Evolutionary conservation across 2,797 vertebrate genomes (phyloP).

Genomic region (Cheirogaleus major): DNA sequence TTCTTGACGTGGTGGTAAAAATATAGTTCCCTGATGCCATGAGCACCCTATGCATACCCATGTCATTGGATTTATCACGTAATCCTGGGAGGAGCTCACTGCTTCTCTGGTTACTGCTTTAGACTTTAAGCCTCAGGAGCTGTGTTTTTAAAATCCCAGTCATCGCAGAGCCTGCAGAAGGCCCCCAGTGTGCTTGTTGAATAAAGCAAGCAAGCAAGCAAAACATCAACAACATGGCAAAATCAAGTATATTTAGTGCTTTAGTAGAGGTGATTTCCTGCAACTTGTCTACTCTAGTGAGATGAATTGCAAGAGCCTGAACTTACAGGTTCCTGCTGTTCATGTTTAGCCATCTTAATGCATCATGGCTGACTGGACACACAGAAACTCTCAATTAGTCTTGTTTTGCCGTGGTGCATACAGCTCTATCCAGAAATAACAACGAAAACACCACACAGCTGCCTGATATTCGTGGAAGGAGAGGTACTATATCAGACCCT

Average conservation of each 20-base stretch:
- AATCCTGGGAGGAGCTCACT: neutral
- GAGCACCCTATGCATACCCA: rapidly evolving
- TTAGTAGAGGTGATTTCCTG: neutral
- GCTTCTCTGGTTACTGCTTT: neutral
- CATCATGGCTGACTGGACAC: slow-evolving; percentile 71
- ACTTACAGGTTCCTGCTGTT: slow-evolving; percentile 75
- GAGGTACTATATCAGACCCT: neutral
- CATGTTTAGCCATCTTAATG: slow-evolving; percentile 56
- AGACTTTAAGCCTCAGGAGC: neutral
- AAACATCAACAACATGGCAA: neutral
- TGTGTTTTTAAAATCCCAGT: neutral
- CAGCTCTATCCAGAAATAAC: slow-evolving; percentile 2
- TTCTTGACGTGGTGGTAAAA: neutral
- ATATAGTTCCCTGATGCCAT: neutral
- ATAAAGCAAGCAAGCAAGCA: neutral
- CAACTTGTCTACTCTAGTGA: slow-evolving; percentile 62
- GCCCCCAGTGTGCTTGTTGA: rapidly evolving
- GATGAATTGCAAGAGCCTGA: slow-evolving; percentile 74
- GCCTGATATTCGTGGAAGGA: neutral
- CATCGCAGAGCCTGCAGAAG: neutral
- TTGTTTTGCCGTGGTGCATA: slow-evolving; percentile 39
- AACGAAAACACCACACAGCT: neutral
- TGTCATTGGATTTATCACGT: neutral
- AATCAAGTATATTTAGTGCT: neutral
- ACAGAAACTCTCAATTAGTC: slow-evolving; percentile 67